A percentile compares a stretch with the other conserved stretches of the same genome.
These are phyloP conservation scores for Calycopis cecrops DNA, from an alignment of 1,140 invertebrate species.

Conservation along the genomic window DNA sequence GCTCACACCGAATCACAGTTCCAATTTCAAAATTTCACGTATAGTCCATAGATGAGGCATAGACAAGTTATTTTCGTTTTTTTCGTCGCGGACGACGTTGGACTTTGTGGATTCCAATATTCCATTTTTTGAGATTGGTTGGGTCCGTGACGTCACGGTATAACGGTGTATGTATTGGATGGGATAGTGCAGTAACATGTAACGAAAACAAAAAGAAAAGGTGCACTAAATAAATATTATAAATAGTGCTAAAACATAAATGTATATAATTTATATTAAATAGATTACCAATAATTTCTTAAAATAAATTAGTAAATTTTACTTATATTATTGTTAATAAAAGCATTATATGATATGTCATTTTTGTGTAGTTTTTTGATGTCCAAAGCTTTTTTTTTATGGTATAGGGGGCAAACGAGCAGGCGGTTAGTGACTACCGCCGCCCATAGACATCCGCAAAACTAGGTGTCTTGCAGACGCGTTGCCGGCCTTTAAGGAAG, in stretches of 20 bases:
- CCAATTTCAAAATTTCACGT: slow-evolving; percentile 50
- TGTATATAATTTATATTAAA: slow-evolving; percentile 25
- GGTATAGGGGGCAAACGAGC: too few species aligned
- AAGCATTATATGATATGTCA: slow-evolving; percentile 1
- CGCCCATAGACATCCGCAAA: too few species aligned
- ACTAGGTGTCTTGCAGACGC: too few species aligned
- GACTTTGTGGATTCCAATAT: slow-evolving; percentile 67
- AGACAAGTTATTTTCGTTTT: slow-evolving; percentile 66
- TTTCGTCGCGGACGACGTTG: slow-evolving; percentile 71
- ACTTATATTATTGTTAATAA: not conserved
- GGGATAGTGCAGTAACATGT: slow-evolving; percentile 71
- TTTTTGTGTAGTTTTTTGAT: not conserved
- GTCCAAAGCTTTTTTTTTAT: too few species aligned
- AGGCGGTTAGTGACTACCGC: too few species aligned
- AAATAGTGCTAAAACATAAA: slow-evolving; percentile 33
- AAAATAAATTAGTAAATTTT: not conserved
- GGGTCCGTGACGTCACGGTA: slow-evolving; percentile 39
- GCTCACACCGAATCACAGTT: slow-evolving; percentile 51
- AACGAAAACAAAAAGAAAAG: slow-evolving; percentile 73
- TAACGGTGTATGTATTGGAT: slow-evolving; percentile 52
- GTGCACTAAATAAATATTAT: slow-evolving; percentile 72
- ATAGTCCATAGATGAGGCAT: slow-evolving; percentile 40
- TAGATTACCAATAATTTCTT: slow-evolving; percentile 22
- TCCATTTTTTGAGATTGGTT: slow-evolving; percentile 43
- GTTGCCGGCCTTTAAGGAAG: too few species aligned